Percentiles rank a stretch among this genome's conserved stretches.
phyloP scores from a whole-genome alignment of 2,888 invertebrate genomes.

The Drosophila leonis region DNA sequence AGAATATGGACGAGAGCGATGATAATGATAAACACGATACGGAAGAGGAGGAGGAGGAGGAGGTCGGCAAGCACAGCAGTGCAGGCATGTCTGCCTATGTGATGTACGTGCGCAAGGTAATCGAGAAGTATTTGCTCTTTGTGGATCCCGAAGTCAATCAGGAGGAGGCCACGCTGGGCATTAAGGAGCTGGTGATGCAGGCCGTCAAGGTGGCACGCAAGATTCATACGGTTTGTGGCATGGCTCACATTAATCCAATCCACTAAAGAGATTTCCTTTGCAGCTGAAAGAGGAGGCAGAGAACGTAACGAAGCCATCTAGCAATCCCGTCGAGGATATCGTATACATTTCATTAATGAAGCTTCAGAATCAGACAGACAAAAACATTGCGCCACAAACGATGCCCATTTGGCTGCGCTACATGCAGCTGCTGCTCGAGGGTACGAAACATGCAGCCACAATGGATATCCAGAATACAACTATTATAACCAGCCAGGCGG shows the following conservation, averaged over 20 bases:
- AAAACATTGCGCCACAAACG: conserved; percentile 86
- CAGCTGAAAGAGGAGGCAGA: conserved; percentile 86
- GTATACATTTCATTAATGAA: conserved; percentile 87
- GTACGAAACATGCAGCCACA: conserved; percentile 86
- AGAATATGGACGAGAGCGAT: conserved; percentile 72
- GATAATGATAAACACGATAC: conserved; percentile 67
- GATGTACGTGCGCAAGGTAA: conserved; percentile 79
- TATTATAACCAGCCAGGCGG: conserved; percentile 88
- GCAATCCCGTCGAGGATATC: conserved; percentile 85
- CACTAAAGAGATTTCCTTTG: conserved; percentile 50
- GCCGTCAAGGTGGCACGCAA: conserved; percentile 87
- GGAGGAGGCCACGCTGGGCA: conserved; percentile 83
- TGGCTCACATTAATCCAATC: rapidly evolving
- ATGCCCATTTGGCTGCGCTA: conserved; percentile 89
- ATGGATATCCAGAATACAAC: conserved; percentile 85
- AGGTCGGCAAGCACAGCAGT: conserved; percentile 61
- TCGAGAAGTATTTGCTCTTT: conserved; percentile 83
- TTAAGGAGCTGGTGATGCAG: conserved; percentile 83
- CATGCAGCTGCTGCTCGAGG: conserved; percentile 88
- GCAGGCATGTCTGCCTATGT: conserved; percentile 75
- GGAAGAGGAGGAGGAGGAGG: conserved; percentile 79
- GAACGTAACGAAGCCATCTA: conserved; percentile 86
- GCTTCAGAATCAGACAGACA: conserved; percentile 89
- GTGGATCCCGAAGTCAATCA: conserved; percentile 78
- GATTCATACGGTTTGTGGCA: conserved; percentile 86